These are phyloP conservation scores for Platyura marginata DNA, from an alignment of 1,140 invertebrate genomes.

Conservation along the genomic window DNA sequence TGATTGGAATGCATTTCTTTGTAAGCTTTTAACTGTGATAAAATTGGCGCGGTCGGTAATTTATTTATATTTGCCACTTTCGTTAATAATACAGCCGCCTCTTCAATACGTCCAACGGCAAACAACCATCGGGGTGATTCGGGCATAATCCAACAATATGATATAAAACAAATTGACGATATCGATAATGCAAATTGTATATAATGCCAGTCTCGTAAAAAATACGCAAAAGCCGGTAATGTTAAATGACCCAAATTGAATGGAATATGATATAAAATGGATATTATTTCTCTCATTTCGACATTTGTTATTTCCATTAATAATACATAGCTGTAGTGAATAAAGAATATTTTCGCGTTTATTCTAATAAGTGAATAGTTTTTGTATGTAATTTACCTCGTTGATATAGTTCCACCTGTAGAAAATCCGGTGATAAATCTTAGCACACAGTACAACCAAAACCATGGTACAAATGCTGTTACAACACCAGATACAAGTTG, in stretches of 20 bases:
- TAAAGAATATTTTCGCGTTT: background rate
- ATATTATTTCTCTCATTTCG: conserved; percentile 45
- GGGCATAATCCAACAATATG: conserved; percentile 57
- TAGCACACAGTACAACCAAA: conserved; percentile 31
- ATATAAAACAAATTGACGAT: conserved; percentile 46
- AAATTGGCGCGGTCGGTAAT: conserved; percentile 31
- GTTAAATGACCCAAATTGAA: conserved; percentile 46
- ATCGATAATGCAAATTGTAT: conserved; percentile 57
- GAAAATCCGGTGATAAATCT: conserved; percentile 34
- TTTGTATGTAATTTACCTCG: conserved; percentile 13
- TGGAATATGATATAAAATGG: conserved; percentile 50
- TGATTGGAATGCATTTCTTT: background rate
- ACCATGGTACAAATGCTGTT: conserved; percentile 34
- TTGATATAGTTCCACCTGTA: conserved; percentile 36
- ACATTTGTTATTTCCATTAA: conserved; percentile 54
- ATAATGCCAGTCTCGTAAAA: conserved; percentile 46
- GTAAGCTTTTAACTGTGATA: conserved; percentile 18
- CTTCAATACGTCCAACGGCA: conserved; percentile 42
- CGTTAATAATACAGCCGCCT: conserved; percentile 45
- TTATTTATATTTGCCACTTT: conserved; percentile 40
- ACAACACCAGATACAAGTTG: conserved; percentile 29
- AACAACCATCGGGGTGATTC: conserved; percentile 71
- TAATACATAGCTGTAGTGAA: conserved; percentile 42
- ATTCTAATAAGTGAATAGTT: background rate
- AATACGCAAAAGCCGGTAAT: conserved; percentile 38